Percentiles rank a stretch among this genome's conserved stretches.
phyloP scores from a whole-genome alignment of 2,797 vertebrate species.

The Notoglanidium macrostoma region DNA sequence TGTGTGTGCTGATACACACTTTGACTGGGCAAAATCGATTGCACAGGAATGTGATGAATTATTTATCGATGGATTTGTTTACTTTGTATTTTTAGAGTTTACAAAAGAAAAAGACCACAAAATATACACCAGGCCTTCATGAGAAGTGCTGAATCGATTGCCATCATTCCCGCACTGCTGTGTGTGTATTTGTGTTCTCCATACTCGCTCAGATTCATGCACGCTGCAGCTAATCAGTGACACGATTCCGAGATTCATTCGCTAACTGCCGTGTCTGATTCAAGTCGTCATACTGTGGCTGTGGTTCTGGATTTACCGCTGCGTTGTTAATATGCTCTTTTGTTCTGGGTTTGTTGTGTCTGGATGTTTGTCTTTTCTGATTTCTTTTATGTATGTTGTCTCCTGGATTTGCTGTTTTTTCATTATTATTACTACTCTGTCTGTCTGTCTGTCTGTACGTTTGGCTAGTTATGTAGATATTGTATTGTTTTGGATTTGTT shows the following conservation, averaged over 20 bases:
- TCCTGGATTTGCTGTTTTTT: not conserved
- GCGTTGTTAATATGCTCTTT: not conserved
- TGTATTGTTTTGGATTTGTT: too few species aligned
- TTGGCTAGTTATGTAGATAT: not conserved
- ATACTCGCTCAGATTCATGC: not conserved
- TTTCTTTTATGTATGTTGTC: not conserved
- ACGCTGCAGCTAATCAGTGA: not conserved
- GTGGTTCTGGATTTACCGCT: not conserved
- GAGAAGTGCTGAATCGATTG: not conserved
- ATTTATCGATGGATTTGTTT: constrained; percentile 5
- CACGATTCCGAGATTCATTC: not conserved
- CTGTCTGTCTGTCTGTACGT: not conserved
- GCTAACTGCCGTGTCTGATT: not conserved
- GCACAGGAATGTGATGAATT: not conserved
- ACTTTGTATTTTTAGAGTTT: not conserved
- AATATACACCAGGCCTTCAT: too few species aligned
- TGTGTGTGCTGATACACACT: not conserved
- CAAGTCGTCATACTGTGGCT: not conserved
- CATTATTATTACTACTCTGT: not conserved
- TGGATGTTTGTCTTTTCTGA: not conserved
- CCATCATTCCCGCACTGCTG: not conserved
- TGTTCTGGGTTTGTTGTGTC: not conserved
- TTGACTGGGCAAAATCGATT: not conserved
- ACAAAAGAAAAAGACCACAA: not conserved
- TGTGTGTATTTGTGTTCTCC: not conserved